Conservation (phyloP, 1,140 invertebrate species). For the Caenorhabditis elegans region WBcel235 BX284606.5:12755001-12755500, state of each 20-base stretch:
- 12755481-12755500: too few relatives aligned
- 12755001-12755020: constrained; percentile 48
- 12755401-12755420: constrained; percentile 40
- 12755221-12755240: constrained; percentile 72
- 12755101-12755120: too few relatives aligned
- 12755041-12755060: constrained; percentile 87
- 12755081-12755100: constrained; percentile 19
- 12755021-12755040: constrained; percentile 76
- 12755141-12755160: constrained; percentile 81
- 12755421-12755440: constrained; percentile 42
- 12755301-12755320: too few relatives aligned
- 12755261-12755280: constrained; percentile 49
- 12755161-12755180: constrained; percentile 88
- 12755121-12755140: constrained; percentile 84
- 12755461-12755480: too few relatives aligned
- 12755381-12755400: constrained; percentile 52
- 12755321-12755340: too few relatives aligned
- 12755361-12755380: constrained; percentile 47
- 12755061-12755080: constrained; percentile 82
- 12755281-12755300: constrained; percentile 26
- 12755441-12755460: constrained; percentile 38
- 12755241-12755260: constrained; percentile 67
- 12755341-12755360: constrained; percentile 45
- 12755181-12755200: constrained; percentile 78
- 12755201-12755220: constrained; percentile 73